Percentiles rank a stretch among this genome's conserved stretches.
phyloP scores from a whole-genome alignment of 2,888 invertebrate species.

The Monopis laevigella region DNA sequence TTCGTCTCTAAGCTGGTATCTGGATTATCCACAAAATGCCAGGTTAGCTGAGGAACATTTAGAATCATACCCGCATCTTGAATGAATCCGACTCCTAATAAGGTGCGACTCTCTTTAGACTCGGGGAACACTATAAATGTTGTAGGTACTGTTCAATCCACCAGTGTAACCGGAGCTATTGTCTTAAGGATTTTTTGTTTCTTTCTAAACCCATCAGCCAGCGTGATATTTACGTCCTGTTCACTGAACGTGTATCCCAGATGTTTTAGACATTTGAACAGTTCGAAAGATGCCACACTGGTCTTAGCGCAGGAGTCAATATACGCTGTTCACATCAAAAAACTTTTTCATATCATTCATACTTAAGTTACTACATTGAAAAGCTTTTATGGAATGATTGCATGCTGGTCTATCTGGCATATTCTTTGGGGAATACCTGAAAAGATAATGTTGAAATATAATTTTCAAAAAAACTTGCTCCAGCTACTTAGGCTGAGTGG shows the following conservation, averaged over 20 bases:
- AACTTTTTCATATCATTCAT: no score
- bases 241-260: constrained; percentile 12
- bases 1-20: constrained; percentile 22
- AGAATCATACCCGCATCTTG: constrained; percentile 23
- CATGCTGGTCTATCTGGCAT: no score
- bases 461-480: no score
- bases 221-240: constrained; percentile 11
- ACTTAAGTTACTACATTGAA: no score
- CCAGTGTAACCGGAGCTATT: constrained; percentile 12
- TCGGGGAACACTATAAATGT: constrained; percentile 22
- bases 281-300: constrained; percentile 16
- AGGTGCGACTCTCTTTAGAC: constrained; percentile 18
- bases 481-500: no score
- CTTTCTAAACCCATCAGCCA: constrained; percentile 17
- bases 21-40: constrained; percentile 20
- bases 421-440: no score
- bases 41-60: constrained; percentile 22
- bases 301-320: constrained; percentile 18
- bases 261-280: constrained; percentile 12
- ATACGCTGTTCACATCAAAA: no score
- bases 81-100: constrained; percentile 22
- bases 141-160: constrained; percentile 14
- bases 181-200: constrained; percentile 13
- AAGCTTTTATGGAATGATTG: no score
- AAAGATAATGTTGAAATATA: no score